A percentile compares a stretch with the other conserved stretches of the same genome.
Conservation (phyloP, 2,797 vertebrate species). For the Rhinogobio ventralis region DNA sequence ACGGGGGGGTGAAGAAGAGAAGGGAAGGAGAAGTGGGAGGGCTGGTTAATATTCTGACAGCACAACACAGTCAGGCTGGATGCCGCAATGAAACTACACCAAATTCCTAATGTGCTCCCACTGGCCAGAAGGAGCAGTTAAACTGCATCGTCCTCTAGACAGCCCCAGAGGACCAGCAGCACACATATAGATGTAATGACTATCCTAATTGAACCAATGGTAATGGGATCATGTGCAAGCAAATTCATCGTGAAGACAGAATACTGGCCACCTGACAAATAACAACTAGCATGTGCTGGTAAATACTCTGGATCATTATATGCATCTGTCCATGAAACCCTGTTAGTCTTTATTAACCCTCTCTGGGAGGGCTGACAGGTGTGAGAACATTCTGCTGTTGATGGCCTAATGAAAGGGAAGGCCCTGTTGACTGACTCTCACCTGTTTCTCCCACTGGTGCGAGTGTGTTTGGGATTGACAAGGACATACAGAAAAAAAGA, state of each 20-base stretch:
- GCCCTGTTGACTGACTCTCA: conserved; percentile 18
- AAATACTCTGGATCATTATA: background rate
- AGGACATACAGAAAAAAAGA: conserved; percentile 12
- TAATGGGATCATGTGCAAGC: conserved; percentile 1
- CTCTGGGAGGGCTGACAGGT: conserved; percentile 27
- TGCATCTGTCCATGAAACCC: conserved; percentile 2
- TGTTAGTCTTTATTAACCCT: background rate
- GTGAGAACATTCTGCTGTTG: background rate
- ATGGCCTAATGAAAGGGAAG: conserved; percentile 2
- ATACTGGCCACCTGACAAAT: conserved; percentile 11
- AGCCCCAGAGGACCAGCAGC: background rate
- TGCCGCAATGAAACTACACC: conserved; percentile 31
- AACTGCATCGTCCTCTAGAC: conserved; percentile 24
- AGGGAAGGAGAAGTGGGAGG: conserved; percentile 1
- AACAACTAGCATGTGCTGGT: background rate
- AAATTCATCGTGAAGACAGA: background rate
- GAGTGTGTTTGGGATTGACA: conserved; percentile 8
- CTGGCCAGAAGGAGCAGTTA: conserved; percentile 13
- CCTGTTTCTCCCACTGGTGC: conserved; percentile 24
- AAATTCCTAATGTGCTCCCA: conserved; percentile 49
- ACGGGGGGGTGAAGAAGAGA: background rate
- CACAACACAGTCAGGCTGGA: conserved; percentile 37
- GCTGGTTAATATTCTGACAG: conserved; percentile 65
- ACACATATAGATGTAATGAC: conserved; percentile 3
- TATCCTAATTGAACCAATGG: background rate